These are phyloP conservation scores for Aleiodes testaceus DNA, from an alignment of 2,888 invertebrate species.

Conservation along the genomic window DNA sequence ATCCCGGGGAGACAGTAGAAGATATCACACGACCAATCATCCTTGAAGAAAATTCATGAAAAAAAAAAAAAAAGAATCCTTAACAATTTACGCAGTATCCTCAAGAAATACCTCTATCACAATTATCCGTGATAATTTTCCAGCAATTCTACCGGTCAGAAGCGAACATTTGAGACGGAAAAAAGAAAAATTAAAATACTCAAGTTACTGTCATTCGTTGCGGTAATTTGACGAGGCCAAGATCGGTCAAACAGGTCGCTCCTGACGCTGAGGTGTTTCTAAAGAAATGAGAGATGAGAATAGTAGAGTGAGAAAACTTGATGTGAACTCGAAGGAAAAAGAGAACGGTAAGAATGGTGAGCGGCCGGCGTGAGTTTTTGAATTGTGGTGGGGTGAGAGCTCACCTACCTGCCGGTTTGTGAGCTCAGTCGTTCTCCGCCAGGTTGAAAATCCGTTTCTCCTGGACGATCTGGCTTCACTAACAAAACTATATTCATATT, in stretches of 20 bases:
- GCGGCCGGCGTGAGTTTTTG: slow-evolving; percentile 54
- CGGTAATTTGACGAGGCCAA: slow-evolving; percentile 26
- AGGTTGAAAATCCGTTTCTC: slow-evolving; percentile 67
- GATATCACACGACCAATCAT: slow-evolving; percentile 13
- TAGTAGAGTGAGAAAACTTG: slow-evolving; percentile 27
- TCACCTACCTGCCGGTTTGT: slow-evolving; percentile 68
- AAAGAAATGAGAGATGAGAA: slow-evolving; percentile 30
- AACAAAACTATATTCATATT: not conserved
- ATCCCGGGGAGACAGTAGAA: not conserved
- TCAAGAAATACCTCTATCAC: too few relatives aligned
- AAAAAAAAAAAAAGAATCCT: too few relatives aligned
- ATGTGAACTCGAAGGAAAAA: slow-evolving; percentile 46
- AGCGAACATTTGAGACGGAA: not conserved
- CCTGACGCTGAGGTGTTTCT: slow-evolving; percentile 18
- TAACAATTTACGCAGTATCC: too few relatives aligned
- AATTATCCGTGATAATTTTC: too few relatives aligned
- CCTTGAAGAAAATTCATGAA: not conserved
- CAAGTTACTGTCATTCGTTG: slow-evolving; percentile 30
- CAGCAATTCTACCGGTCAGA: too few relatives aligned
- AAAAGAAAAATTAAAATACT: slow-evolving; percentile 8
- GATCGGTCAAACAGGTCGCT: slow-evolving; percentile 38
- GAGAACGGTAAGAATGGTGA: slow-evolving; percentile 58
- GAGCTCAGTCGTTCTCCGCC: slow-evolving; percentile 69
- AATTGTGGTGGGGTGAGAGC: slow-evolving; percentile 57
- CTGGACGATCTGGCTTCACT: slow-evolving; percentile 48